phyloP scores from a whole-genome alignment of 2,888 invertebrate species.

The Rhorus exstirpatorius region DNA sequence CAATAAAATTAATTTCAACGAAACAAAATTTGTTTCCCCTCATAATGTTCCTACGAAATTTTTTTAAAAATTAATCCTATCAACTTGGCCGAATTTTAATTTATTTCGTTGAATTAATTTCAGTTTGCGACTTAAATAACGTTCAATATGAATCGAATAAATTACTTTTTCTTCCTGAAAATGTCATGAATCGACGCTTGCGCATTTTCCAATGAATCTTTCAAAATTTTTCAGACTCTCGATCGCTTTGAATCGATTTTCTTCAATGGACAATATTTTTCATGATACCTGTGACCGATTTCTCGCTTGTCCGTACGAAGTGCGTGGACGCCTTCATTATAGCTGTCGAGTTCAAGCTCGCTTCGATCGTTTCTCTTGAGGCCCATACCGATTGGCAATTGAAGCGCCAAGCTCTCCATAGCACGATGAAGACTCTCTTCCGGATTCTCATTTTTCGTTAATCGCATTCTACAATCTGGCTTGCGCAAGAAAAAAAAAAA shows the following conservation, averaged over 20 bases:
- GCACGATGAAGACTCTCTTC: constrained; percentile 71
- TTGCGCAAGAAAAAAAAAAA: constrained; percentile 43
- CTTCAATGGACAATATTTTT: neutral
- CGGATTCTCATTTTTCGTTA: constrained; percentile 71
- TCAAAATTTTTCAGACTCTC: too few species aligned
- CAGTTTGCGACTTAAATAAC: too few species aligned
- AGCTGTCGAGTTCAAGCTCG: constrained; percentile 82
- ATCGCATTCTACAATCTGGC: constrained; percentile 74
- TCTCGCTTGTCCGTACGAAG: constrained; percentile 82
- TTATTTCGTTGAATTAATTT: too few species aligned
- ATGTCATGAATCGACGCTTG: too few species aligned
- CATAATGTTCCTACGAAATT: too few species aligned
- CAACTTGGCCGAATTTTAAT: too few species aligned
- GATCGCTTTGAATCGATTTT: too few species aligned
- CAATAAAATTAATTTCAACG: neutral
- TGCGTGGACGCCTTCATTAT: constrained; percentile 78
- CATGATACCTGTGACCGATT: constrained; percentile 83
- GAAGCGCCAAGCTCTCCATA: constrained; percentile 70
- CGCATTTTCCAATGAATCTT: too few species aligned
- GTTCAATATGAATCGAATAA: too few species aligned
- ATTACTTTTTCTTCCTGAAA: too few species aligned
- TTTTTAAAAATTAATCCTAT: too few species aligned
- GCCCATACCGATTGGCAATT: constrained; percentile 70
- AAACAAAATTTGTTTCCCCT: too few species aligned
- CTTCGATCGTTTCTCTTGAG: constrained; percentile 80